Base-by-base conservation (phyloP, 1,140 invertebrate species). In the Holcopasites calliopsidis region DNA sequence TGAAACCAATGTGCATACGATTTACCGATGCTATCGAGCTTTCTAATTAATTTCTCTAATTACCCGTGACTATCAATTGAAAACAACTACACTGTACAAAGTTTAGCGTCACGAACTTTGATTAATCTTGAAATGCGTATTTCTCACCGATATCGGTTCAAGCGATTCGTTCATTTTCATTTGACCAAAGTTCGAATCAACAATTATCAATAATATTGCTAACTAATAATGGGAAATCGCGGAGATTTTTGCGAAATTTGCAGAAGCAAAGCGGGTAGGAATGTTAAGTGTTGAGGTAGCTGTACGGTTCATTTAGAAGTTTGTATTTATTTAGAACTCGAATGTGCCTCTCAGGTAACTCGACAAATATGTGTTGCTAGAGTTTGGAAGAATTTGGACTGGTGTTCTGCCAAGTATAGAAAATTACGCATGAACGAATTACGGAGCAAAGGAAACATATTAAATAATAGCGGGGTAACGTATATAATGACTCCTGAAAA, bases 21-120 rank as follows among this genome's bases (percentile, higher is more conserved):
- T n/a, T 7, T 21, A 6, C 35, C 10, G 58, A 61, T 26, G 23
- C 42, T 61, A 61, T 42, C 23, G 7, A 26, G 4, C 16, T 2
- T 18, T 16, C 42, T 28, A 28, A 42, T 61, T 61, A 61, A 61
- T 61, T 61, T 40, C 38, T 13, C 38, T 42, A 61, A 61, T 61
- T 26, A 61, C 10, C 10, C 8, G 4, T 2, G 18, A 40, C 13
- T 11, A 38, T 35, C 57, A 16, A 40, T 8, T 35, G 57, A 38
- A 60, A 18, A 23, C 21, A 40, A 38, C 23, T 10, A 40, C 21
- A 21, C 18, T 3, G 18, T 18, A n/a, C 16, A 2, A 28, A 11
- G 16, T 13, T 26, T 13, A n/a, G 18, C 10, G 18, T n/a, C n/a
- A 11, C 3, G 10, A n/a, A 31, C 8, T 31, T 31, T 31, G 6